Evolutionary conservation across 2,888 invertebrate species (phyloP), one percentile per base, ranked within the genome.

Genomic region (Rhamnusium bicolor): DNA sequence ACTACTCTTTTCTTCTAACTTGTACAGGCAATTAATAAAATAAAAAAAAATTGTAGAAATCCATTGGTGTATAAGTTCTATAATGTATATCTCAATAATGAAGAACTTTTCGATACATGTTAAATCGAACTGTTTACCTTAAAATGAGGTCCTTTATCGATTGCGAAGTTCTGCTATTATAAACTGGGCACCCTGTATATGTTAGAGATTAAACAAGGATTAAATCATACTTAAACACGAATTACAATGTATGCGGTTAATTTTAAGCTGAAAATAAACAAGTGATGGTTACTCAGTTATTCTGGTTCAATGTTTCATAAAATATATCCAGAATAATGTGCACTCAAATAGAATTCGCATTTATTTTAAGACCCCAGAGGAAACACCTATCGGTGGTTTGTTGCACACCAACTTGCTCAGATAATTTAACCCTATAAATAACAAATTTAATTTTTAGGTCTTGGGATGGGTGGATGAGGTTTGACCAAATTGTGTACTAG

Each of bases 371-470:
- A 5, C 53, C 19, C 16, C 12, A 8, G 27, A 29, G 14, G 53
- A 27, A 10, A 40, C 53, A 65, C 65, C 65, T 54, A 54, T 53
- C 53, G 49, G 53, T 53, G 32, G 65, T 19, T 40, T 32, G 19
- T 32, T 18, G 53, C 12, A 24, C 53, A 21, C 21, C 56, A 53
- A 19, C 24, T 40, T 18, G 18, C 32, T 46, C 24, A 56, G 40
- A 67, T 67, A 67, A 32, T 46, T 56, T 51, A 40, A 56, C 67
- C 56, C 67, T n/a, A 67, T 67, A 67, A 56, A 67, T 67, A 67
- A 56, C 61, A n/a, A 53, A 65, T 19, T 65, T 54, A 65, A 53
- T 19, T 53, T 65, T 53, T 54, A 32, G 65, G 65, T 54, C 65
- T 21, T 14, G 53, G 18, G 53, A 54, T 29, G 19, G 46, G 61